A percentile compares a stretch with the other conserved stretches of the same genome.
Conservation (phyloP, 2,113 vertebrate genomes). For the Tachuris rubrigastra region DNA sequence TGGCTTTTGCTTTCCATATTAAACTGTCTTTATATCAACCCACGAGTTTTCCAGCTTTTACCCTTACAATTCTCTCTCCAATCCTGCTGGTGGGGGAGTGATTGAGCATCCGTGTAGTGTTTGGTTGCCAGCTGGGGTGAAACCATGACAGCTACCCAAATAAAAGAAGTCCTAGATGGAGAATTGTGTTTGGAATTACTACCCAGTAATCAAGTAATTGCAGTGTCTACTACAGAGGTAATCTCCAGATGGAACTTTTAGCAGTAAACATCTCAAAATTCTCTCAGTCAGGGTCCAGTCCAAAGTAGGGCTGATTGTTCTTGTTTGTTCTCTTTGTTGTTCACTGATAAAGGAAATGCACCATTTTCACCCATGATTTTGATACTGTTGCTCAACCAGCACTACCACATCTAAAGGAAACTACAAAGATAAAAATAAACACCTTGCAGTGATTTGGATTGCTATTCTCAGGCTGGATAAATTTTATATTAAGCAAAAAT, state of each 20-base stretch:
- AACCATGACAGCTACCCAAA: neutral
- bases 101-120: neutral
- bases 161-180: neutral
- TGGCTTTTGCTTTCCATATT: neutral
- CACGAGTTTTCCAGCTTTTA: neutral
- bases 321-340: neutral
- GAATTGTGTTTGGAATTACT: neutral
- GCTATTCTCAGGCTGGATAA: neutral
- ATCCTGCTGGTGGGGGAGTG: neutral
- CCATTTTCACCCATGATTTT: neutral
- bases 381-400: neutral
- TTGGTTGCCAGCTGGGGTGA: neutral
- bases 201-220: neutral
- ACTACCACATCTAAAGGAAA: neutral
- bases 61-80: neutral
- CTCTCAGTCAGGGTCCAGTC: neutral
- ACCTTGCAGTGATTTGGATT: neutral
- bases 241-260: neutral
- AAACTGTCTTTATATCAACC: neutral
- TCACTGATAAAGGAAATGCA: neutral
- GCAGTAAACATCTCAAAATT: neutral
- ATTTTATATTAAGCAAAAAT: neutral
- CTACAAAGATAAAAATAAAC: neutral
- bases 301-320: neutral
- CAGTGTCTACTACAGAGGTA: neutral